A percentile compares a stretch with the other conserved stretches of the same genome.
Conservation (phyloP, 2,888 invertebrate species). For the Bombyx huttoni region DNA sequence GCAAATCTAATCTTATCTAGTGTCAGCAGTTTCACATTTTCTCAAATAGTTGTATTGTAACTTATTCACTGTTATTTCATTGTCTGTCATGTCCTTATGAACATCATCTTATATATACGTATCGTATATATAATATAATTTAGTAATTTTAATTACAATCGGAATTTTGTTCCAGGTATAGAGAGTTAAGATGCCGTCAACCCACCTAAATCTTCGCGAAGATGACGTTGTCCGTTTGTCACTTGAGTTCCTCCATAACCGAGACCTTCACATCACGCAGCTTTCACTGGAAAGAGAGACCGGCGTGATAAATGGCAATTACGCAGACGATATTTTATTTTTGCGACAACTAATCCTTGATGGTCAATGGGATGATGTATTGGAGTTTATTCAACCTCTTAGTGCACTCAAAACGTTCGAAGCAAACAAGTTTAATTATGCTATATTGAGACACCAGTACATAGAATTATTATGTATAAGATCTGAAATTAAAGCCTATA, state of each 20-base stretch:
- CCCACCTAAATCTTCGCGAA: constrained; percentile 87
- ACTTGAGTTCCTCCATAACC: constrained; percentile 88
- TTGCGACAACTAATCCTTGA: constrained; percentile 94
- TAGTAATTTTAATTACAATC: too few relatives aligned
- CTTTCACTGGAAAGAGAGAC: constrained; percentile 94
- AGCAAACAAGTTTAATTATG: constrained; percentile 86
- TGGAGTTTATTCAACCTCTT: constrained; percentile 96
- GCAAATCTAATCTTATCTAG: not conserved
- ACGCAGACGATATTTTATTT: constrained; percentile 94
- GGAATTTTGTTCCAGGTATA: constrained; percentile 28
- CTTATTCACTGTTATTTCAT: too few relatives aligned
- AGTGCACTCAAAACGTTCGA: constrained; percentile 87
- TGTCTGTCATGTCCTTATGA: too few relatives aligned
- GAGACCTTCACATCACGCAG: constrained; percentile 93
- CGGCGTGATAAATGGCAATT: constrained; percentile 93
- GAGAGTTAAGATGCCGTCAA: constrained; percentile 78
- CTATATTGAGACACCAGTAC: constrained; percentile 93
- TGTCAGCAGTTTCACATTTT: not conserved
- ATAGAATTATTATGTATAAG: constrained; percentile 94
- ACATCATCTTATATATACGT: too few relatives aligned
- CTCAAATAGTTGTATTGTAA: not conserved
- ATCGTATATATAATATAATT: too few relatives aligned
- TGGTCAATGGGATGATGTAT: constrained; percentile 98
- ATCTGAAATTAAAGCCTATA: constrained; percentile 90
- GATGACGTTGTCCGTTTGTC: constrained; percentile 90